Evolutionary conservation across 1,140 invertebrate species (phyloP).

Genomic region (Sinella curviseta): DNA sequence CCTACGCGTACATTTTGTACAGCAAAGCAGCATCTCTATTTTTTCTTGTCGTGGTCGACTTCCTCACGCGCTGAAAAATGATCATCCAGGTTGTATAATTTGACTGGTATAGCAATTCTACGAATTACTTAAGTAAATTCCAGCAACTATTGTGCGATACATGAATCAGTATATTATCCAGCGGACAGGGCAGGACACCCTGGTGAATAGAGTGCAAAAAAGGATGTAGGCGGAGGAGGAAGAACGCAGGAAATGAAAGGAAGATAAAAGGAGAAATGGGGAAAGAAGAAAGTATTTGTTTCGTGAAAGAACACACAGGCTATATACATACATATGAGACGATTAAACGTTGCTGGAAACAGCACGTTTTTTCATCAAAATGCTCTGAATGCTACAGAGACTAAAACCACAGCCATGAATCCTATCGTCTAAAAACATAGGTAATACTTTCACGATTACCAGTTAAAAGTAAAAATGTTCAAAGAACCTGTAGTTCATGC

Average conservation of each 20-base stretch:
- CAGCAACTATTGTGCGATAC: not conserved
- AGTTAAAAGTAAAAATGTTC: too few relatives aligned
- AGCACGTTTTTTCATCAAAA: too few relatives aligned
- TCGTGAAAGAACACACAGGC: too few relatives aligned
- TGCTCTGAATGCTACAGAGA: too few relatives aligned
- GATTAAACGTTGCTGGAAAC: too few relatives aligned
- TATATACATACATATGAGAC: too few relatives aligned
- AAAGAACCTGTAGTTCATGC: too few relatives aligned
- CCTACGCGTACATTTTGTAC: too few relatives aligned
- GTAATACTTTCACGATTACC: too few relatives aligned
- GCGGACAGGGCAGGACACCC: not conserved
- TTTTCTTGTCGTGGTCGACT: not conserved
- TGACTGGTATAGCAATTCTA: not conserved
- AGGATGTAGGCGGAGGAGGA: not conserved
- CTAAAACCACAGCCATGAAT: too few relatives aligned
- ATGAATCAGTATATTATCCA: not conserved
- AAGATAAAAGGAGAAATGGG: not conserved
- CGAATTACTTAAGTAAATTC: not conserved
- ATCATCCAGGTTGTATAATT: not conserved
- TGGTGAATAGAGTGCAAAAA: not conserved
- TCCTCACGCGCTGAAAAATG: not conserved
- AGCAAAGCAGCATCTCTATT: not conserved
- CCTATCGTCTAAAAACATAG: too few relatives aligned
- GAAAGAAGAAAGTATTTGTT: too few relatives aligned
- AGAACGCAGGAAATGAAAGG: not conserved